Evolutionary conservation across 30 jellyfish, hydroid and myxozoan genomes (phyloP).

Genomic region (Haliclystus octoradiatus): DNA sequence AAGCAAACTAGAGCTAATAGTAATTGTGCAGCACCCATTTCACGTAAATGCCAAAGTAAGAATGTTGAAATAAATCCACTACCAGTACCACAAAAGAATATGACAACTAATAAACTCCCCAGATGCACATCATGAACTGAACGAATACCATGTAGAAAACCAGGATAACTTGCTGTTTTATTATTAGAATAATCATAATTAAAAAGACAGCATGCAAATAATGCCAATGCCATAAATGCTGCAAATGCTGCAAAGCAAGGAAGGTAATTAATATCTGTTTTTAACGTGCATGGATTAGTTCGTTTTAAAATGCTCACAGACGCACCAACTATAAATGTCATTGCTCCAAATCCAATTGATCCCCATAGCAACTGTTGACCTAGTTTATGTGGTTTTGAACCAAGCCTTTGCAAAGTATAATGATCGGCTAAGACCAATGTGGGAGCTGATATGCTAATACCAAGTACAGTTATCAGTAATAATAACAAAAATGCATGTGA

Average conservation of each 20-base stretch:
- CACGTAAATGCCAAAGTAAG: constrained; percentile 87
- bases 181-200: constrained; percentile 25
- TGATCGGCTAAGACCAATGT: constrained; percentile 68
- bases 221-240: constrained; percentile 48
- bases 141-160: constrained; percentile 48
- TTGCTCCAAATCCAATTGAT: constrained; percentile 61
- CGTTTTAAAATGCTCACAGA: constrained; percentile 46
- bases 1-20: constrained; percentile 74
- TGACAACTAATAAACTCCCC: constrained; percentile 50
- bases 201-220: constrained; percentile 59
- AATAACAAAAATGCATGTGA: constrained; percentile 35
- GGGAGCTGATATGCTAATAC: constrained; percentile 81
- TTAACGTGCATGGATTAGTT: constrained; percentile 54
- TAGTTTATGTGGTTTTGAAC: constrained; percentile 36
- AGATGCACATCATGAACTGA: constrained; percentile 75
- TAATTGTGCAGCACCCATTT: constrained; percentile 85
- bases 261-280: constrained; percentile 45
- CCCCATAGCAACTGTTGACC: constrained; percentile 94
- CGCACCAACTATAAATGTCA: constrained; percentile 59
- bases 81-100: constrained; percentile 89
- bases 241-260: constrained; percentile 75
- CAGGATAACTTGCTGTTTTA: background rate
- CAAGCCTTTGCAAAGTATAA: constrained; percentile 66
- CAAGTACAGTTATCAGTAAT: constrained; percentile 59
- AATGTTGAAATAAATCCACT: constrained; percentile 87